Evolutionary conservation across 2,113 vertebrate species (phyloP).

Genomic region (Macheiramphus alcinus): DNA sequence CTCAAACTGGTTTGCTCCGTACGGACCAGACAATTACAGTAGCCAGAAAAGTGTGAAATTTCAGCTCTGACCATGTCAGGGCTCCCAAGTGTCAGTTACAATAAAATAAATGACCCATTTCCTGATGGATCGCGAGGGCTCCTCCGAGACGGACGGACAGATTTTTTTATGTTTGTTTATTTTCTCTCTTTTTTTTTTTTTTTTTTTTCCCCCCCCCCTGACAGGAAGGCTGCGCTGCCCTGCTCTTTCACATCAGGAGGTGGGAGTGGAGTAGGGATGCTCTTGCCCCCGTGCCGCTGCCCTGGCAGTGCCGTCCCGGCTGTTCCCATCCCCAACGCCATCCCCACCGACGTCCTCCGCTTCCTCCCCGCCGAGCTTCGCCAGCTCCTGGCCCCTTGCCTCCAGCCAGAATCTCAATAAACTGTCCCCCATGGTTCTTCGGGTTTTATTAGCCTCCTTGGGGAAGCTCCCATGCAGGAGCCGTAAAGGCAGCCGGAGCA

Average conservation of each 20-base stretch:
- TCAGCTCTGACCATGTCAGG: neutral
- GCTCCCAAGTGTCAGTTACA: neutral
- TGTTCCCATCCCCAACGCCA: neutral
- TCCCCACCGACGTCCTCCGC: neutral
- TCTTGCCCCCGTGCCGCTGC: neutral
- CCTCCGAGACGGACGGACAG: neutral
- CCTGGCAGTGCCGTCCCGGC: neutral
- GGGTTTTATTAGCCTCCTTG: neutral
- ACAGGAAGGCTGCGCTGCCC: neutral
- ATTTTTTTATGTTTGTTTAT: neutral
- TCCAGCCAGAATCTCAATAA: neutral
- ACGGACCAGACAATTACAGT: neutral
- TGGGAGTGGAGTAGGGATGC: neutral
- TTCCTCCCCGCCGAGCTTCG: rapidly evolving
- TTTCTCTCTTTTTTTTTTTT: neutral
- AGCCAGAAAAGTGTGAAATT: conserved; percentile 16
- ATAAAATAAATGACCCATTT: conserved; percentile 37
- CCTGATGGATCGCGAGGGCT: neutral
- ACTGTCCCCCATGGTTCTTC: rapidly evolving
- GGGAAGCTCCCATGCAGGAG: neutral
- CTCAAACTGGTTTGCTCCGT: rapidly evolving
- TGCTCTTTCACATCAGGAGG: neutral
- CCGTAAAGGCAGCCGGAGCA: neutral
- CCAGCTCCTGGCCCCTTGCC: neutral
- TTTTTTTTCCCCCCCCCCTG: neutral